Conservation (phyloP, 2,113 vertebrate species). For the Neofelis nebulosa region DNA sequence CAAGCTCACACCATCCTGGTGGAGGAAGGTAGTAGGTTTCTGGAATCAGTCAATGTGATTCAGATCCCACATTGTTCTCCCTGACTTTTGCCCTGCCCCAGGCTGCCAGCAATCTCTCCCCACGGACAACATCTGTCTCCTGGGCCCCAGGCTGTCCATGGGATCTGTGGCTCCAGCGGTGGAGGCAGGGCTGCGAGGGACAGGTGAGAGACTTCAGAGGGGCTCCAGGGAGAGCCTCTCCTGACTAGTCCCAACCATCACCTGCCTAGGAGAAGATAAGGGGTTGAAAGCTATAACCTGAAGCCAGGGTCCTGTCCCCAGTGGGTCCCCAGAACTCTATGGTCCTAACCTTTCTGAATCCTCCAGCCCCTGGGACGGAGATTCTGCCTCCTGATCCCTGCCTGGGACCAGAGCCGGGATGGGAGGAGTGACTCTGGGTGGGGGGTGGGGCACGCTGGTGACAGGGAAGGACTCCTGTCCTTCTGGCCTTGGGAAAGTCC, state of each 20-base stretch:
- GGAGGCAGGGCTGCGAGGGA: background rate
- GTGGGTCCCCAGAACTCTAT: background rate
- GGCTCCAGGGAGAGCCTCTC: background rate
- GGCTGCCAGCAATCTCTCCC: background rate
- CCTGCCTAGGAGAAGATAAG: background rate
- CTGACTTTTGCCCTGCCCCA: background rate
- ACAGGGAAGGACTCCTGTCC: background rate
- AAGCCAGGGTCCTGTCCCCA: background rate
- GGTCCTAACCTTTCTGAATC: background rate
- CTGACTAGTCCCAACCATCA: background rate
- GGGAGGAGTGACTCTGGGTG: background rate
- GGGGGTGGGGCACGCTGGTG: background rate
- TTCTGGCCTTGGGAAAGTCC: background rate
- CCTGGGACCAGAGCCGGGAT: background rate
- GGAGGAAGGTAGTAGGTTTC: background rate
- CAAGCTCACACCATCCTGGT: accelerated
- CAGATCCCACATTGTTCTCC: background rate
- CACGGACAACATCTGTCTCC: accelerated
- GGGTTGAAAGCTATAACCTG: background rate
- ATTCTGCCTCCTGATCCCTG: background rate
- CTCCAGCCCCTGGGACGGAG: background rate
- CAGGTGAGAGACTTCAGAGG: background rate
- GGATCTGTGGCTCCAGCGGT: background rate
- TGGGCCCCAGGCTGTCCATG: background rate
- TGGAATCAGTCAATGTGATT: background rate